Evolutionary conservation across 53 echinoderm and acorn worm species (phyloP).

Genomic region (Holothuria scabra): DNA sequence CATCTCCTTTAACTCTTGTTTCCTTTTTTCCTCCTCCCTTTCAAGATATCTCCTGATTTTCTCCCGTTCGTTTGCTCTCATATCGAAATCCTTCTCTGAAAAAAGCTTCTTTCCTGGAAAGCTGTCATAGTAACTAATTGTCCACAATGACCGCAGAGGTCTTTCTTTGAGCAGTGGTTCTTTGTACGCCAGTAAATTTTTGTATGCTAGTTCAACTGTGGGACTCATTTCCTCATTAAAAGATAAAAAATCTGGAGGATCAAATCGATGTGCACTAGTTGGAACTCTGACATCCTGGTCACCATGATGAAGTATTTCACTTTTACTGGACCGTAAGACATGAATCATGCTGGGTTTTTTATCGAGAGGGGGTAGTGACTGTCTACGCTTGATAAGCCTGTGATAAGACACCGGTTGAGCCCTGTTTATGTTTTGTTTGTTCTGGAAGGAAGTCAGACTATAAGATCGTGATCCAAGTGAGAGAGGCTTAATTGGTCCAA

Average conservation of each 20-base stretch:
- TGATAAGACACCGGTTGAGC: not conserved
- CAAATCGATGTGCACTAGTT: not conserved
- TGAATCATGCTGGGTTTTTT: not conserved
- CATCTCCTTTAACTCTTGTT: not conserved
- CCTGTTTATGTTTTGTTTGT: not conserved
- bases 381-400: not conserved
- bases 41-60: slow-evolving; percentile 20
- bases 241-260: not conserved
- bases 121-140: not conserved
- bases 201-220: not conserved
- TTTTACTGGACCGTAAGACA: not conserved
- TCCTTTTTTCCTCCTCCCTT: not conserved
- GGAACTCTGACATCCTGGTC: not conserved
- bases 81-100: slow-evolving; percentile 1
- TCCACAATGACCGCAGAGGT: not conserved
- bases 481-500: no score
- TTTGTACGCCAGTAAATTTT: not conserved
- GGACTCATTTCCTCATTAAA: not conserved
- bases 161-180: slow-evolving; percentile 6
- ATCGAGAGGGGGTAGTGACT: slow-evolving; percentile 1
- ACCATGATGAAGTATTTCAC: not conserved
- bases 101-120: slow-evolving; percentile 32
- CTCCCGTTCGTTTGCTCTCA: not conserved
- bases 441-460: not conserved
- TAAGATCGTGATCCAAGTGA: no score